Conservation (phyloP, 2,888 invertebrate species). For the Troides aeacus region DNA sequence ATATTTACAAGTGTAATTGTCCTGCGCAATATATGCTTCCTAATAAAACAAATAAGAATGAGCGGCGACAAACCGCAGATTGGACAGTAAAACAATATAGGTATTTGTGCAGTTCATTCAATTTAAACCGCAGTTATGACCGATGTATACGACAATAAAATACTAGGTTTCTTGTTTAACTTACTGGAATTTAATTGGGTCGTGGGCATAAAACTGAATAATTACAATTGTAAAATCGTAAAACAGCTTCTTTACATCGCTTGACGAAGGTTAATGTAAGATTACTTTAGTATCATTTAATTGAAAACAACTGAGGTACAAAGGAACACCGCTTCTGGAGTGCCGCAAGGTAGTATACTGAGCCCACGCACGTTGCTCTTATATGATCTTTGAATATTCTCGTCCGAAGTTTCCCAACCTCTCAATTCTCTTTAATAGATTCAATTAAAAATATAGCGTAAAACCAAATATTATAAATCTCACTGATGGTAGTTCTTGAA, state of each 20-base stretch:
- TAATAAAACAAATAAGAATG: too few relatives aligned
- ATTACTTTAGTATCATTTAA: slow-evolving; percentile 31
- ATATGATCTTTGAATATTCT: slow-evolving; percentile 29
- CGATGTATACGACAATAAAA: too few relatives aligned
- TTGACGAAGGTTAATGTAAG: slow-evolving; percentile 12
- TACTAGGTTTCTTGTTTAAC: not conserved
- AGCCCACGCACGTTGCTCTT: slow-evolving; percentile 41
- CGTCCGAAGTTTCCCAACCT: slow-evolving; percentile 17
- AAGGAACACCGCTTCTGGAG: slow-evolving; percentile 39
- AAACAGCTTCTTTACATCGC: slow-evolving; percentile 18
- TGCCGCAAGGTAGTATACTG: slow-evolving; percentile 39
- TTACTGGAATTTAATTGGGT: slow-evolving; percentile 6
- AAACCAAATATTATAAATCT: too few relatives aligned
- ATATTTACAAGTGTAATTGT: too few relatives aligned
- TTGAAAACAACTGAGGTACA: slow-evolving; percentile 39
- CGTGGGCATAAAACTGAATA: slow-evolving; percentile 21
- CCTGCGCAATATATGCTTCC: too few relatives aligned
- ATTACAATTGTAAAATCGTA: slow-evolving; percentile 20
- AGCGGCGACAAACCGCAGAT: too few relatives aligned
- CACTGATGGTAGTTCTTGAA: too few relatives aligned
- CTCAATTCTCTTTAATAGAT: not conserved
- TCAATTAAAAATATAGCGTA: too few relatives aligned
- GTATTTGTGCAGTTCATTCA: too few relatives aligned
- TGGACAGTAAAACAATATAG: too few relatives aligned
- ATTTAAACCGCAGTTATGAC: too few relatives aligned